Evolutionary conservation across 2,113 vertebrate species (phyloP).

Genomic region (Laterallus jamaicensis): DNA sequence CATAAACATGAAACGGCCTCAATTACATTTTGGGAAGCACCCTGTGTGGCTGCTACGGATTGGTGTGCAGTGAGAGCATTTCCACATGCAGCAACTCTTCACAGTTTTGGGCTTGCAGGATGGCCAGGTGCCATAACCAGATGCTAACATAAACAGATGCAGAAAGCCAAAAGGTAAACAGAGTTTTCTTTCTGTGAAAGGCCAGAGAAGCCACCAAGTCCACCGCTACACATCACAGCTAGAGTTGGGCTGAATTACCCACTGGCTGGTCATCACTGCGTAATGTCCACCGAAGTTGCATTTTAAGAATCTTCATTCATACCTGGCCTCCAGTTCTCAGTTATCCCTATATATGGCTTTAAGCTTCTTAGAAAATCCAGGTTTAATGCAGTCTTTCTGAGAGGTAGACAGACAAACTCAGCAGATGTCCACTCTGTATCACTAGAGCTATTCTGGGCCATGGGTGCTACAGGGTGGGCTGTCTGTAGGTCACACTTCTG

Average conservation of each 20-base stretch:
- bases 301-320: background rate
- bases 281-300: background rate
- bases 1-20: background rate
- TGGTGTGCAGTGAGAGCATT: background rate
- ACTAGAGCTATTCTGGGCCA: background rate
- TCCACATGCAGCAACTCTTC: background rate
- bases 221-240: background rate
- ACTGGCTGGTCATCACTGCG: accelerated
- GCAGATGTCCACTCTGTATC: background rate
- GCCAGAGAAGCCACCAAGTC: background rate
- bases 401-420: background rate
- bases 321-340: background rate
- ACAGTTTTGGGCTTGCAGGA: background rate
- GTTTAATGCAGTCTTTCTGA: background rate
- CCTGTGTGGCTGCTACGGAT: background rate
- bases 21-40: background rate
- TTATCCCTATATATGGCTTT: background rate
- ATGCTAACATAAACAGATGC: background rate
- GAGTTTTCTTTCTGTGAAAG: background rate
- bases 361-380: background rate
- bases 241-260: background rate
- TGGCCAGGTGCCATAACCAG: background rate
- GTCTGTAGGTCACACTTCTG: accelerated
- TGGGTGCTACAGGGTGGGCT: background rate
- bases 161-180: background rate